phyloP scores from a whole-genome alignment of 2,797 vertebrate genomes.

The Neosilurus mollespiculum region DNA sequence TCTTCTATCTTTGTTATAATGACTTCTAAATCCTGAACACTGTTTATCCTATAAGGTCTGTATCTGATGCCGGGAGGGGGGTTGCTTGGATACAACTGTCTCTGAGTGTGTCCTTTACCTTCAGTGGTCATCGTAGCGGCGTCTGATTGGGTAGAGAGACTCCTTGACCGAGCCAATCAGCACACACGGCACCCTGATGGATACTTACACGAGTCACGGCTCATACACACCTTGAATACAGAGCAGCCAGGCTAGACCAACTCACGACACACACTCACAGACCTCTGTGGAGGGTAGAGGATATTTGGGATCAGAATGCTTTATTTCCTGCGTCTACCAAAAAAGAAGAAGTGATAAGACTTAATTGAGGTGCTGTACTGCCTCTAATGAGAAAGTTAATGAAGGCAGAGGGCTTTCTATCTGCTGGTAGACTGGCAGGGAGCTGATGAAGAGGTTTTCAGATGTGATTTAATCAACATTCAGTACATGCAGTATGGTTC shows the following conservation, averaged over 20 bases:
- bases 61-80: constrained; percentile 37
- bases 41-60: constrained; percentile 18
- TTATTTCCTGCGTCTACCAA: constrained; percentile 23
- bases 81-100: constrained; percentile 52
- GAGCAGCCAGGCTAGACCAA: constrained; percentile 15
- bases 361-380: constrained; percentile 32
- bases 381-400: constrained; percentile 36
- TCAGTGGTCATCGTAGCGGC: constrained; percentile 35
- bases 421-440: constrained; percentile 12
- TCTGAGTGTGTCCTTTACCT: constrained; percentile 35
- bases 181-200: constrained; percentile 5
- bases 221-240: constrained; percentile 45
- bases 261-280: neutral
- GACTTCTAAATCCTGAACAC: neutral
- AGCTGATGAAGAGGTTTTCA: constrained; percentile 10
- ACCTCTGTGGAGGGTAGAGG: constrained; percentile 12
- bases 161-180: constrained; percentile 39
- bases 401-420: constrained; percentile 17
- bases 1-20: neutral
- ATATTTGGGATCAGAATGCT: constrained; percentile 33
- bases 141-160: constrained; percentile 32
- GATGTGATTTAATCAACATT: constrained; percentile 5
- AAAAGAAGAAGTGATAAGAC: constrained; percentile 23
- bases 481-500: neutral
- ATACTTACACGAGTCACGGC: constrained; percentile 27